Evolutionary conservation across 1,140 invertebrate species (phyloP), one percentile per base, ranked within the genome.

Genomic region (Drosophila nikananu): DNA sequence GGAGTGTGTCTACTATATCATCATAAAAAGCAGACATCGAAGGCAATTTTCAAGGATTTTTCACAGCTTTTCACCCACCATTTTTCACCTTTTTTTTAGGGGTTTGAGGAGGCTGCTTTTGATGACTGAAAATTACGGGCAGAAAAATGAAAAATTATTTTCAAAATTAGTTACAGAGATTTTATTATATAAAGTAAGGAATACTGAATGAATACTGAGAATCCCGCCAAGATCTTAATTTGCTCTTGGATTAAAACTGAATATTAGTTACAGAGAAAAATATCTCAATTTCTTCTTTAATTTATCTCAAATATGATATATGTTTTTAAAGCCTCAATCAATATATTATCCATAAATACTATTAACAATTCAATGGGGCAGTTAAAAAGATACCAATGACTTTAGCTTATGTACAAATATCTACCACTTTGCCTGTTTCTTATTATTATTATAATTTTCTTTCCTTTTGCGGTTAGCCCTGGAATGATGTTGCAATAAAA

Each of bases 401-500:
- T 37, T 27, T 15, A 17, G 39, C 23, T 23, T 37, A 57, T 4
- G 21, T 21, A 37, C 25, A 19, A 41, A 61, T 42, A n/a, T 23
- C 9, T 32, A 32, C 19, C 54, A 39, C 52, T 37, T 10, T 5
- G 7, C 3, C 15, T 23, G 2, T 30, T 10, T 30, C 52, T 48
- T 49, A 17, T 35, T 42, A 64, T 49, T 39, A 46, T 71, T 52
- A 54, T 52, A 27, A 67, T 71, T 21, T 42, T 49, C 25, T n/a
- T 51, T 25, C 30, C 9, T 44, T 49, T 59, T 76, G 52, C 68
- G 68, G 41, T 76, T 41, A 49, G 44, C 77, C 78, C n/a, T 23
- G 79, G 49, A 72, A 87, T 87, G 83, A 87, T 83, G 80, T 87
- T 87, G 84, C 83, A 87, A 87, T 87, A 87, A 87, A 86, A 86